These are phyloP conservation scores for Pagrus major DNA, from an alignment of 2,113 vertebrate genomes.

Conservation along the genomic window DNA sequence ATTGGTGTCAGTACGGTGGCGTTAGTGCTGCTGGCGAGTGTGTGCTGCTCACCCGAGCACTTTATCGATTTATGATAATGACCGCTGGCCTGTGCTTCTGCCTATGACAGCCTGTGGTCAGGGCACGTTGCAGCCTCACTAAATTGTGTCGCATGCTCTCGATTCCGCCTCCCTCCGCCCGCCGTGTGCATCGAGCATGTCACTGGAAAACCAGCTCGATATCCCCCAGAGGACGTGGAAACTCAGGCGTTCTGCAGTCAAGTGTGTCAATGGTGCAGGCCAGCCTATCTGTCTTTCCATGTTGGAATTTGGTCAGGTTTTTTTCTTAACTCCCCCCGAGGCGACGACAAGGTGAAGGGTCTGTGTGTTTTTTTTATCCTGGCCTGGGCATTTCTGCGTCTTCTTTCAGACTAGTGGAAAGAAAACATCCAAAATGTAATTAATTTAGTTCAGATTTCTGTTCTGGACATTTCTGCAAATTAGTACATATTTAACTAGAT, in stretches of 20 bases:
- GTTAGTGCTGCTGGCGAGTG: slow-evolving; percentile 19
- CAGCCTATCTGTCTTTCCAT: slow-evolving; percentile 38
- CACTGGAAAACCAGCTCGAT: slow-evolving; percentile 62
- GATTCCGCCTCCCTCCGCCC: slow-evolving; percentile 28
- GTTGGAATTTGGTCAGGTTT: neutral
- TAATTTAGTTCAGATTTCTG: too few relatives aligned
- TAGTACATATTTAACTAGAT: too few relatives aligned
- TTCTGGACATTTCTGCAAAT: too few relatives aligned
- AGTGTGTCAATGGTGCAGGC: slow-evolving; percentile 45
- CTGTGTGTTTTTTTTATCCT: neutral
- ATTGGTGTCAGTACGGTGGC: neutral
- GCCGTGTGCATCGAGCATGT: slow-evolving; percentile 56
- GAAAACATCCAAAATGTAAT: too few relatives aligned
- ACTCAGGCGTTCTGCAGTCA: slow-evolving; percentile 53
- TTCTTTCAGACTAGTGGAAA: too few relatives aligned
- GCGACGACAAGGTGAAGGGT: slow-evolving; percentile 15
- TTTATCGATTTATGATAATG: slow-evolving; percentile 81
- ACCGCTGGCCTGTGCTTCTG: slow-evolving; percentile 28
- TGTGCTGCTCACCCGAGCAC: slow-evolving; percentile 32
- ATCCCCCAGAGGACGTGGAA: slow-evolving; percentile 69
- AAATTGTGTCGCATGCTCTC: slow-evolving; percentile 62
- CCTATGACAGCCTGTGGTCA: slow-evolving; percentile 56
- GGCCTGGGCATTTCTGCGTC: too few relatives aligned
- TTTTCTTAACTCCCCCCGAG: neutral
- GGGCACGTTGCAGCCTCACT: slow-evolving; percentile 48